These are phyloP conservation scores for Anguilla rostrata DNA, from an alignment of 2,113 vertebrate species.

Conservation along the genomic window DNA sequence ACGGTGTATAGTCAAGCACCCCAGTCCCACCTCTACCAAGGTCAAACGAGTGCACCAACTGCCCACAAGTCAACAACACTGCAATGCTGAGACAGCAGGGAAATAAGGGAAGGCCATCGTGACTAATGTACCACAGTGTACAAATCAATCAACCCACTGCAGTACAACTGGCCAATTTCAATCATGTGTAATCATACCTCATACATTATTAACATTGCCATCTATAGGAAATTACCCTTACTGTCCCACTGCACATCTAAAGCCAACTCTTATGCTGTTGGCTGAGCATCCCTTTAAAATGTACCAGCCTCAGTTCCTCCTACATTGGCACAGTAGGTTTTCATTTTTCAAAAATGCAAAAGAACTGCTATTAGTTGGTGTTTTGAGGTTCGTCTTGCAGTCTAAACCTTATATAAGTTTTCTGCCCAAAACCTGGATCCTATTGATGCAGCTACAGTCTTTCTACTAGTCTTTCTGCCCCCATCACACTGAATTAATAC, in stretches of 20 bases:
- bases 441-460: neutral
- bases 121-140: neutral
- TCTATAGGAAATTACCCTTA: conserved; percentile 1
- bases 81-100: conserved; percentile 1
- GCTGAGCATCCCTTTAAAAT: neutral
- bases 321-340: neutral
- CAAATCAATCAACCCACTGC: neutral
- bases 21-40: neutral
- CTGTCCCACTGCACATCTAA: neutral
- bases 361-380: neutral
- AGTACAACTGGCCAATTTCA: neutral
- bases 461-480: neutral
- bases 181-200: neutral
- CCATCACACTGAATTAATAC: too few relatives aligned
- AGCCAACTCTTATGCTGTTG: neutral
- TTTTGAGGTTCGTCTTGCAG: neutral
- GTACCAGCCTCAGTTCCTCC: neutral
- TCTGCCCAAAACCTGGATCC: neutral
- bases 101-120: neutral
- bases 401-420: neutral
- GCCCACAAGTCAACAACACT: neutral
- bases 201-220: conserved; percentile 1
- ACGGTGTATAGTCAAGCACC: neutral
- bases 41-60: neutral
- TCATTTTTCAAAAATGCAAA: neutral